phyloP scores from a whole-genome alignment of 2,888 invertebrate genomes.

The Dioctria linearis region DNA sequence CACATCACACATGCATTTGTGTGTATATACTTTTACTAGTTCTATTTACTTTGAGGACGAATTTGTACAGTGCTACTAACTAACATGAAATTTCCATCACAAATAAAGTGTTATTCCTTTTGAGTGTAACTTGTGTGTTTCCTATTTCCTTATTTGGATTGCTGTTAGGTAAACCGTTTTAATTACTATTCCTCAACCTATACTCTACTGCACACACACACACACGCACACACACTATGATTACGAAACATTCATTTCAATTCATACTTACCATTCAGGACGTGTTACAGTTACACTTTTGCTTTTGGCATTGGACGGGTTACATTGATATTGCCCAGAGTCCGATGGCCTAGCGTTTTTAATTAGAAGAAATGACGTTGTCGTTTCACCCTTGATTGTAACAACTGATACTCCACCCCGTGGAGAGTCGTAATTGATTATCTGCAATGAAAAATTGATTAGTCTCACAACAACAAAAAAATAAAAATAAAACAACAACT shows the following conservation, averaged over 20 bases:
- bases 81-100: no score
- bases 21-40: no score
- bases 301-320: slow-evolving; percentile 93
- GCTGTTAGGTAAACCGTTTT: no score
- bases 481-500: no score
- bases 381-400: slow-evolving; percentile 91
- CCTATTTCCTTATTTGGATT: no score
- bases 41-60: no score
- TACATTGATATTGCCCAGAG: slow-evolving; percentile 93
- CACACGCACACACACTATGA: background rate
- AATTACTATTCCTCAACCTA: background rate
- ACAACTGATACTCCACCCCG: slow-evolving; percentile 93
- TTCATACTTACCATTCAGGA: slow-evolving; percentile 87
- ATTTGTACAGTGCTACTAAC: no score
- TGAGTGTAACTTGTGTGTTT: no score
- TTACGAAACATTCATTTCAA: background rate
- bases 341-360: slow-evolving; percentile 89
- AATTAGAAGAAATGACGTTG: slow-evolving; percentile 90
- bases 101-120: no score
- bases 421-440: slow-evolving; percentile 94
- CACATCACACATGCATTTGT: no score
- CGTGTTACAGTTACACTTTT: slow-evolving; percentile 93
- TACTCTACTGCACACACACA: background rate
- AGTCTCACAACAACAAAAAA: background rate
- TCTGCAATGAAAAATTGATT: slow-evolving; percentile 74